Conservation (phyloP, 2,113 vertebrate species). For the Ptyas mucosa region DNA sequence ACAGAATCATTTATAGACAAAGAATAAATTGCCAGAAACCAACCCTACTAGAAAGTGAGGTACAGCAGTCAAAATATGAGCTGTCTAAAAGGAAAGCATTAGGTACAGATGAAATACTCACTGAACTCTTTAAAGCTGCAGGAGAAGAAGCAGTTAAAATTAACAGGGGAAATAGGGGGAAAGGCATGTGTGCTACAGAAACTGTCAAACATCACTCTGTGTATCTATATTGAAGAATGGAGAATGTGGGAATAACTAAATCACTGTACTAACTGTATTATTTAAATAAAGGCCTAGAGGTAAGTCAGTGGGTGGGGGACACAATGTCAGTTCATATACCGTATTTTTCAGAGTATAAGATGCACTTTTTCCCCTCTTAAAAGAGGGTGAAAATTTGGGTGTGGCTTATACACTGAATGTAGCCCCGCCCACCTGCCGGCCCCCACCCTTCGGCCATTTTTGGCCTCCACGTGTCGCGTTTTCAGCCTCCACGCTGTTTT, state of each 20-base stretch:
- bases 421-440: too few relatives aligned
- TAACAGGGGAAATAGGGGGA: neutral
- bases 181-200: neutral
- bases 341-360: too few relatives aligned
- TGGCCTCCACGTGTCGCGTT: too few relatives aligned
- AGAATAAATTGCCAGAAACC: neutral
- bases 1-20: neutral
- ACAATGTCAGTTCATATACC: neutral
- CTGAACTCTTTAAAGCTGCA: neutral
- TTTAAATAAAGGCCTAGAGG: neutral
- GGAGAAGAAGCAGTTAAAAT: neutral
- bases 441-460: too few relatives aligned
- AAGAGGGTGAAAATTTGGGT: too few relatives aligned
- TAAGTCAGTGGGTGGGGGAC: neutral
- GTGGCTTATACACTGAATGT: too few relatives aligned
- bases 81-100: neutral
- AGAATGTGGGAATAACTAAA: neutral
- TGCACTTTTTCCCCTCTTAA: too few relatives aligned
- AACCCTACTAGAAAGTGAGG: neutral
- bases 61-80: neutral
- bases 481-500: too few relatives aligned
- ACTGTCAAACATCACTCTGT: neutral
- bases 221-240: neutral
- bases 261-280: neutral
- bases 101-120: neutral